A percentile compares a stretch with the other conserved stretches of the same genome.
Conservation (phyloP, 2,797 vertebrate species). For the Avahi laniger region DNA sequence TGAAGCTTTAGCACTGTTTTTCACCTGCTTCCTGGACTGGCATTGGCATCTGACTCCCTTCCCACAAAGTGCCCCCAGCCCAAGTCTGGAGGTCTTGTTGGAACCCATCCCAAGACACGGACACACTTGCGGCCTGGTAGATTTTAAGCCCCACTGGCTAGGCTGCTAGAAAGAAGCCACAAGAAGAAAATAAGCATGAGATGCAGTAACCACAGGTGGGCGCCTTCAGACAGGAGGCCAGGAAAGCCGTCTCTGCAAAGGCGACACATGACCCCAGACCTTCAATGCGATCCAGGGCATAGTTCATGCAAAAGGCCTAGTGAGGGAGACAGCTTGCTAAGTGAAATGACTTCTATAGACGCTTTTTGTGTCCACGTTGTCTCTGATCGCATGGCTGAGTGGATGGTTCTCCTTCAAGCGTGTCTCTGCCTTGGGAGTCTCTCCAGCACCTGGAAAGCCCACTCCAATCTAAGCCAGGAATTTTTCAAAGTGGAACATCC, state of each 20-base stretch:
- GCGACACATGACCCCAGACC: not conserved
- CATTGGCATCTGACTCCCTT: not conserved
- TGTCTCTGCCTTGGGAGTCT: not conserved
- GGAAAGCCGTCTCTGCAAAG: not conserved
- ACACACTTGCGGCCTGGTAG: not conserved
- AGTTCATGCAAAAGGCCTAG: not conserved
- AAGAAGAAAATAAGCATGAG: not conserved
- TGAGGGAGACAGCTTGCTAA: not conserved
- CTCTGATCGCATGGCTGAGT: not conserved
- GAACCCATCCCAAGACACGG: not conserved
- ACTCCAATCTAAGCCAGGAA: not conserved
- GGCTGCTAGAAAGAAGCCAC: not conserved
- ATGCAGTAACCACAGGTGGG: not conserved
- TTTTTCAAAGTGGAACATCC: not conserved
- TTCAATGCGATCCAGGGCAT: not conserved
- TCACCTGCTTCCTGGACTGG: not conserved
- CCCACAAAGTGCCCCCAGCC: not conserved
- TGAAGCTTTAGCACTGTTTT: not conserved
- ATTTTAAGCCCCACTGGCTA: not conserved
- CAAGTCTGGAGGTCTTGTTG: not conserved
- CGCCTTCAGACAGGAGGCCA: not conserved
- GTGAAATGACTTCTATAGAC: rapidly evolving
- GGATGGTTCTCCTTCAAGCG: not conserved
- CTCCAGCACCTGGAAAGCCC: not conserved
- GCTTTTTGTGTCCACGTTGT: rapidly evolving